Conservation (phyloP, 2,797 vertebrate species). For the Morelia viridis region DNA sequence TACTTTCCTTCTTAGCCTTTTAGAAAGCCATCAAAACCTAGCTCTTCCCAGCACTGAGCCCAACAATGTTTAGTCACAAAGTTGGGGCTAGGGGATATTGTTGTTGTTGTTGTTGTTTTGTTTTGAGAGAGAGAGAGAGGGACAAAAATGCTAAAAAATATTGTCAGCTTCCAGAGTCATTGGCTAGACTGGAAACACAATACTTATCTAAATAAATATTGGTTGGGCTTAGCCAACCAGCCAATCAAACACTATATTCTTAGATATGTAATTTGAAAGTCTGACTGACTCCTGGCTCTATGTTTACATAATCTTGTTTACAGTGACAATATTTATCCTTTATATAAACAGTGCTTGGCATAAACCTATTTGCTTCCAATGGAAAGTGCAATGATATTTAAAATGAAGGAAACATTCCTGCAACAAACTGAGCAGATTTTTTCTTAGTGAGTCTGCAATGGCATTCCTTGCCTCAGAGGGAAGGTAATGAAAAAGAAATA, state of each 20-base stretch:
- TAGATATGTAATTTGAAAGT: conserved; percentile 9
- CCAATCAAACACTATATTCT: background rate
- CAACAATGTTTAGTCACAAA: too few species aligned
- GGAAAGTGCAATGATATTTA: background rate
- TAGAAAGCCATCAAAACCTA: too few species aligned
- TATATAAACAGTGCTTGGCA: conserved; percentile 1
- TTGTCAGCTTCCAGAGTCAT: background rate
- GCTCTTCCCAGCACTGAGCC: too few species aligned
- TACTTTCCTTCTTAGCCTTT: too few species aligned
- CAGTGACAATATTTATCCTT: background rate
- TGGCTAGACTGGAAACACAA: background rate
- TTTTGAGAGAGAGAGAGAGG: too few species aligned
- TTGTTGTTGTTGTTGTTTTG: background rate
- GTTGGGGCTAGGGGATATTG: background rate
- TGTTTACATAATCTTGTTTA: conserved; percentile 14
- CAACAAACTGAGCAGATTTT: conserved; percentile 15
- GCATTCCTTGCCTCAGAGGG: conserved; percentile 23
- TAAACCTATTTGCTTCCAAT: accelerated
- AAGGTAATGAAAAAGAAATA: conserved; percentile 29
- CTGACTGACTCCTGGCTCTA: background rate
- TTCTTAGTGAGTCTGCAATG: conserved; percentile 14
- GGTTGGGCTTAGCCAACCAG: background rate
- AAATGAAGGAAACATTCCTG: background rate
- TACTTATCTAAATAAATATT: background rate
- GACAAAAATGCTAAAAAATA: background rate